phyloP scores from a whole-genome alignment of 2,797 vertebrate species.

The Hemitrygon akajei region DNA sequence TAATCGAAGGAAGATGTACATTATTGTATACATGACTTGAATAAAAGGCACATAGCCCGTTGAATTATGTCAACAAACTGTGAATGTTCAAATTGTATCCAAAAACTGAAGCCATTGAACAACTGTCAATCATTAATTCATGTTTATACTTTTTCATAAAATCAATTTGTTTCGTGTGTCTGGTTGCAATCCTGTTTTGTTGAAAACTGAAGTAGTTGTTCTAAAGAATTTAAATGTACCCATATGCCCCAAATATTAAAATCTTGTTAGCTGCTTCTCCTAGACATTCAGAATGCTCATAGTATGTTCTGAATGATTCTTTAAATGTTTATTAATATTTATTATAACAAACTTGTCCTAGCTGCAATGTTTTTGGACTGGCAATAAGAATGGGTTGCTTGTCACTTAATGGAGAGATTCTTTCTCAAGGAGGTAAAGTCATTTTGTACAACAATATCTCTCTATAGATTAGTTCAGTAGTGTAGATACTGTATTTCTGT shows the following conservation, averaged over 20 bases:
- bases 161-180: not conserved
- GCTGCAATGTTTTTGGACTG: too few relatives aligned
- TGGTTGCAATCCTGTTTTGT: not conserved
- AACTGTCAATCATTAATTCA: constrained; percentile 11
- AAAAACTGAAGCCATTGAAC: constrained; percentile 6
- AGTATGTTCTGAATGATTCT: not conserved
- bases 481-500: not conserved
- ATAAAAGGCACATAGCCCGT: not conserved
- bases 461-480: not conserved
- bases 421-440: not conserved
- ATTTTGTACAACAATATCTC: not conserved
- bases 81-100: constrained; percentile 4
- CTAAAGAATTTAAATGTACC: not conserved
- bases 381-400: too few relatives aligned
- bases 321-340: not conserved
- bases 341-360: not conserved
- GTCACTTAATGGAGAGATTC: too few relatives aligned
- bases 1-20: not conserved
- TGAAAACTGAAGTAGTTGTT: not conserved
- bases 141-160: constrained; percentile 7
- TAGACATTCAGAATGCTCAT: not conserved
- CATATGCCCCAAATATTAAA: not conserved
- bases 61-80: constrained; percentile 6
- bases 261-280: not conserved
- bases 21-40: not conserved